Conservation (phyloP, 2,797 vertebrate species). For the Bradypodion pumilum region DNA sequence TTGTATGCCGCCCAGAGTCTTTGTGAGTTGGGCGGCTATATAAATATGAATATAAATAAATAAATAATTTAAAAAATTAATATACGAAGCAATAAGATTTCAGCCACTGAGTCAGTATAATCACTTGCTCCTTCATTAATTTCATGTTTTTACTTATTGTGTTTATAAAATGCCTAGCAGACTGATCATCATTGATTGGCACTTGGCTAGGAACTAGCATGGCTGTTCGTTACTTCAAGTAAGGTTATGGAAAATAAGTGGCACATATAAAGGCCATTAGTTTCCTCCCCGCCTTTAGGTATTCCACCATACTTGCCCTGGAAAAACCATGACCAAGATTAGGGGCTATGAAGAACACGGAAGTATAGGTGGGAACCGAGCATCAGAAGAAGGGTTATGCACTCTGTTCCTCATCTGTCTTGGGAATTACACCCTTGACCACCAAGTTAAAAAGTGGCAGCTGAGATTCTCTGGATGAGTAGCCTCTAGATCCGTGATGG, state of each 20-base stretch:
- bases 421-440: not conserved
- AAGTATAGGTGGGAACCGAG: not conserved
- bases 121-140: not conserved
- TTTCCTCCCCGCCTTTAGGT: not conserved
- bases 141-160: not conserved
- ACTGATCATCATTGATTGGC: not conserved
- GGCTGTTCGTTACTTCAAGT: not conserved
- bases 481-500: too few species aligned
- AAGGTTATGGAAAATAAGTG: not conserved
- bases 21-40: too few species aligned
- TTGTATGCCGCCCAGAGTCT: too few species aligned
- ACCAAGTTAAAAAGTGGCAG: not conserved
- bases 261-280: not conserved
- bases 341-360: too few species aligned
- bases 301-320: too few species aligned
- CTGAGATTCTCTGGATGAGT: not conserved
- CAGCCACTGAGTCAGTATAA: not conserved
- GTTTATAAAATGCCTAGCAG: not conserved
- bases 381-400: not conserved
- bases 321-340: not conserved
- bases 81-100: too few species aligned
- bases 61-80: too few species aligned
- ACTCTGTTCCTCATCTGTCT: not conserved
- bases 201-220: not conserved
- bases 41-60: too few species aligned